phyloP scores from a whole-genome alignment of 1,140 invertebrate species.

The Zophobas morio region DNA sequence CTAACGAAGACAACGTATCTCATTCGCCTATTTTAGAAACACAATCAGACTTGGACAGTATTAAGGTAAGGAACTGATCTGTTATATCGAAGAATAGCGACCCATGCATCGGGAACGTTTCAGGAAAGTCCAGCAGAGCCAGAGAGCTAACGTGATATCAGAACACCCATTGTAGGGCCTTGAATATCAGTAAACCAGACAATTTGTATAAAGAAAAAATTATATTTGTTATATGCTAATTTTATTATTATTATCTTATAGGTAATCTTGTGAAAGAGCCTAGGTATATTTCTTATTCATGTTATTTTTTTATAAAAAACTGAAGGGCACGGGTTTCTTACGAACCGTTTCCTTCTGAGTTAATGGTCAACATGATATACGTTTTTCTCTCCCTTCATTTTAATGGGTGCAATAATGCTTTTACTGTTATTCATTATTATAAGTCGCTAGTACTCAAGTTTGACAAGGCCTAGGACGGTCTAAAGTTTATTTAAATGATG shows the following conservation, averaged over 20 bases:
- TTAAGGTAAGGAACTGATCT: conserved; percentile 55
- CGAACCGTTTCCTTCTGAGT: conserved; percentile 22
- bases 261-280: conserved; percentile 49
- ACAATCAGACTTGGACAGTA: conserved; percentile 60
- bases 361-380: conserved; percentile 42
- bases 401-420: conserved; percentile 60
- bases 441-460: conserved; percentile 60
- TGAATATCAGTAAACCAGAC: conserved; percentile 38
- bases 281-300: conserved; percentile 53
- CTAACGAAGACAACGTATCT: conserved; percentile 46
- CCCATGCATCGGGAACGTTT: not conserved
- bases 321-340: conserved; percentile 49
- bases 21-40: conserved; percentile 46
- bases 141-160: conserved; percentile 45
- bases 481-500: conserved; percentile 39
- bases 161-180: conserved; percentile 43
- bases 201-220: conserved; percentile 50
- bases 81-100: no score
- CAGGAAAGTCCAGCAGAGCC: conserved; percentile 45
- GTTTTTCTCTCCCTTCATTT: conserved; percentile 42
- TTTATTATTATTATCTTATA: conserved; percentile 51
- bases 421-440: conserved; percentile 64
- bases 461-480: conserved; percentile 40
- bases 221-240: conserved; percentile 54
- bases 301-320: conserved; percentile 56